phyloP scores from a whole-genome alignment of 2,113 vertebrate genomes.

The Gyps fulvus region DNA sequence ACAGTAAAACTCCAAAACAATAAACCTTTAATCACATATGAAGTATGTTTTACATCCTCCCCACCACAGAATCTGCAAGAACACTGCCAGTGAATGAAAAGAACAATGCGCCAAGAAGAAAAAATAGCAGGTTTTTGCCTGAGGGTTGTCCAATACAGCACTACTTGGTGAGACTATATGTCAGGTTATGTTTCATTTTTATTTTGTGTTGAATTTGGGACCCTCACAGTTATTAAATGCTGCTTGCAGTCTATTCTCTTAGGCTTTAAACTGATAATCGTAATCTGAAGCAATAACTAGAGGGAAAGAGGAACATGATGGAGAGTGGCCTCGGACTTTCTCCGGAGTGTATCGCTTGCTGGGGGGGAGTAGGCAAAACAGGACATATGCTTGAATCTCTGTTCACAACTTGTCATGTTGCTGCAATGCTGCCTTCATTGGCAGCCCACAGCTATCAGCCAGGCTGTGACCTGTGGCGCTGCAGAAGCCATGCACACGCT shows the following conservation, averaged over 20 bases:
- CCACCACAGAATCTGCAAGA: not conserved
- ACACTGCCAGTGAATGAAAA: not conserved
- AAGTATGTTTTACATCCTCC: not conserved
- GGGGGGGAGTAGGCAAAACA: not conserved
- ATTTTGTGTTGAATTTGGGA: not conserved
- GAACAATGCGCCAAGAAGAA: not conserved
- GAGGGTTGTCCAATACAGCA: not conserved
- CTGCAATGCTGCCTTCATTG: not conserved
- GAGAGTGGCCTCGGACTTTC: not conserved
- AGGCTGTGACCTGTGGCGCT: not conserved
- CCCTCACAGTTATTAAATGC: not conserved
- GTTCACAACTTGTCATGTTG: not conserved
- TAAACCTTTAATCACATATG: not conserved
- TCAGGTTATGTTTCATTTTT: not conserved
- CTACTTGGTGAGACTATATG: not conserved
- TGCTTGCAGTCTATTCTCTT: not conserved
- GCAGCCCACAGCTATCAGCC: not conserved
- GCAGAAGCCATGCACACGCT: accelerated
- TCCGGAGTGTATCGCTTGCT: not conserved
- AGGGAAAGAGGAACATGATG: not conserved
- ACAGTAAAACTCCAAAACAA: not conserved
- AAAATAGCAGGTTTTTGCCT: not conserved
- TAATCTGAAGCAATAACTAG: not conserved
- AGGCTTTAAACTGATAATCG: not conserved
- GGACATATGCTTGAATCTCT: not conserved